These are phyloP conservation scores for Pterostichus madidus DNA, from an alignment of 2,888 invertebrate genomes.

Conservation along the genomic window DNA sequence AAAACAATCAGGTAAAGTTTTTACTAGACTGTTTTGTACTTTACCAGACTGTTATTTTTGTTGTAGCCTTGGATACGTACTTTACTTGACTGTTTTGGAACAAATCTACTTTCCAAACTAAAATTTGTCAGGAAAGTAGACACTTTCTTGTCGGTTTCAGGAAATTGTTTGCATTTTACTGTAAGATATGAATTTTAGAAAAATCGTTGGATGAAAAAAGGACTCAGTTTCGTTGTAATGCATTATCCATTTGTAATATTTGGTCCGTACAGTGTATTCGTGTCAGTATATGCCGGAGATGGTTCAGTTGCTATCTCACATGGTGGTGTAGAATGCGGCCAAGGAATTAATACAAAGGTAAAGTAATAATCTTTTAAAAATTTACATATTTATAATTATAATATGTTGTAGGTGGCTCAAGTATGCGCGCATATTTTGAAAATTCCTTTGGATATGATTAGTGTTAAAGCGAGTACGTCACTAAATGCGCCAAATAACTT, in stretches of 20 bases:
- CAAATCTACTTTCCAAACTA: too few species aligned
- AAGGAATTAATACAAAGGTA: constrained; percentile 88
- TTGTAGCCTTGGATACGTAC: too few species aligned
- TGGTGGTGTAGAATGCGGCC: constrained; percentile 88
- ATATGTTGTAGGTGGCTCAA: constrained; percentile 73
- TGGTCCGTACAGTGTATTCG: constrained; percentile 80
- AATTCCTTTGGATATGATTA: constrained; percentile 76
- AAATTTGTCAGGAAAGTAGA: too few species aligned
- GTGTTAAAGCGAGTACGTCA: constrained; percentile 75
- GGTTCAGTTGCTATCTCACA: constrained; percentile 86
- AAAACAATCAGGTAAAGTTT: too few species aligned
- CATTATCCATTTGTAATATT: constrained; percentile 81
- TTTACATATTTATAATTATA: too few species aligned
- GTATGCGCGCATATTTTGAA: constrained; percentile 77
- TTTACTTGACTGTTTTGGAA: too few species aligned
- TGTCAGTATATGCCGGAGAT: constrained; percentile 85
- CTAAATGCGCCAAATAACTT: constrained; percentile 75
- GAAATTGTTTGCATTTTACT: too few species aligned
- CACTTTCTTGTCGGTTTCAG: too few species aligned
- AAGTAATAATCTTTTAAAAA: too few species aligned
- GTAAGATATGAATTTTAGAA: constrained; percentile 74
- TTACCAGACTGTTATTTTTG: too few species aligned
- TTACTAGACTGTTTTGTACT: too few species aligned
- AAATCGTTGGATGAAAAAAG: constrained; percentile 91
- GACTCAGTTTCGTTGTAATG: constrained; percentile 84